Percentiles rank a stretch among this genome's conserved stretches.
Conservation (phyloP, 2,888 invertebrate species). For the Cephus runcator region DNA sequence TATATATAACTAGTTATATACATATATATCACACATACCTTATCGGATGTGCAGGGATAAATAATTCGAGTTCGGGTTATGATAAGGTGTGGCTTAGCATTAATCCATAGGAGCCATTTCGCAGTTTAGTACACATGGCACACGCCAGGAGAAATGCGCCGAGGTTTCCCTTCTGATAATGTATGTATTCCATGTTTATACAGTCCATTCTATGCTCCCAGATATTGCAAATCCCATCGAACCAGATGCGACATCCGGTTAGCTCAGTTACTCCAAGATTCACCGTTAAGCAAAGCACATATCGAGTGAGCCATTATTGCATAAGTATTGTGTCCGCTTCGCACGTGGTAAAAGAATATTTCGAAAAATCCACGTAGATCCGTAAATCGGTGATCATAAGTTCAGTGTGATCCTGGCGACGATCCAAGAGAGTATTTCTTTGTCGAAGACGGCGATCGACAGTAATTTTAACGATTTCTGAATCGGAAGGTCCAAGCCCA, state of each 20-base stretch:
- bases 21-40: not conserved
- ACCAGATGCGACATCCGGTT: slow-evolving; percentile 48
- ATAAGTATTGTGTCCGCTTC: no score
- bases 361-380: not conserved
- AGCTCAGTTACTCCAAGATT: slow-evolving; percentile 36
- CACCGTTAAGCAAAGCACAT: not conserved
- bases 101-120: slow-evolving; percentile 34
- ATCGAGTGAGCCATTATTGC: no score
- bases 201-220: slow-evolving; percentile 24
- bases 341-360: not conserved
- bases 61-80: slow-evolving; percentile 39
- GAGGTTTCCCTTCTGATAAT: not conserved
- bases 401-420: not conserved
- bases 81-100: slow-evolving; percentile 49
- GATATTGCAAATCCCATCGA: slow-evolving; percentile 43
- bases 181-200: not conserved
- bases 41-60: not conserved
- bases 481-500: not conserved
- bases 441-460: not conserved
- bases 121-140: not conserved
- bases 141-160: not conserved
- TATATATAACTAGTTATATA: not conserved
- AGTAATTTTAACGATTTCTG: not conserved
- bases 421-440: not conserved
- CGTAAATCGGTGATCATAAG: not conserved